These are phyloP conservation scores for Hemiprocne comata DNA, from an alignment of 2,113 vertebrate genomes.

Conservation along the genomic window DNA sequence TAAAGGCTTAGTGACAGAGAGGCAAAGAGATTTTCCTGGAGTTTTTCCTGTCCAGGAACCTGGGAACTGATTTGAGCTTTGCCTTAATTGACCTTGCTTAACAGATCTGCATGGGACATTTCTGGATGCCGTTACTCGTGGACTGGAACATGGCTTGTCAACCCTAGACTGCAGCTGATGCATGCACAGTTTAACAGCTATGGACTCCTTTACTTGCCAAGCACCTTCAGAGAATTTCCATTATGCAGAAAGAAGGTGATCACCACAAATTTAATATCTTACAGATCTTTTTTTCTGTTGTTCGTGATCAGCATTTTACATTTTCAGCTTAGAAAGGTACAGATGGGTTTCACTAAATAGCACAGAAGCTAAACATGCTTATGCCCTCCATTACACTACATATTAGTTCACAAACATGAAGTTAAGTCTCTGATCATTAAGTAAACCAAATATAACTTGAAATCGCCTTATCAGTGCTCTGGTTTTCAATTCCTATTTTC, in stretches of 20 bases:
- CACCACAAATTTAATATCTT: neutral
- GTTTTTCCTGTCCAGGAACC: neutral
- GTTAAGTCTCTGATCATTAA: neutral
- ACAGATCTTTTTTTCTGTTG: neutral
- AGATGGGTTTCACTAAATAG: neutral
- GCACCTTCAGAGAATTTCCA: neutral
- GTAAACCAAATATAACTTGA: neutral
- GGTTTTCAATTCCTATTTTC: neutral
- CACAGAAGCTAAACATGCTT: neutral
- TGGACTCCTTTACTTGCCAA: conserved; percentile 3
- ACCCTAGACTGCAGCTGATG: neutral
- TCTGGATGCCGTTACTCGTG: fast-evolving
- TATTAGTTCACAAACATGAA: neutral
- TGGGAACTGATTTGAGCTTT: neutral
- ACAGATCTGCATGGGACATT: neutral
- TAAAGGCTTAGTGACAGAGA: neutral
- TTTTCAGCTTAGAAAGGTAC: neutral
- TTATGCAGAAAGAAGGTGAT: neutral
- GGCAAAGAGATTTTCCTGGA: neutral
- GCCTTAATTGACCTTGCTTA: neutral
- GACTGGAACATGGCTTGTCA: neutral
- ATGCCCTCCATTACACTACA: neutral
- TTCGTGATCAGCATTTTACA: neutral
- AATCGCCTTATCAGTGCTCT: neutral
- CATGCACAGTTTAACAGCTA: neutral